Evolutionary conservation across 2,797 vertebrate species (phyloP), one percentile per base, ranked within the genome.

Genomic region (Sparus aurata): DNA sequence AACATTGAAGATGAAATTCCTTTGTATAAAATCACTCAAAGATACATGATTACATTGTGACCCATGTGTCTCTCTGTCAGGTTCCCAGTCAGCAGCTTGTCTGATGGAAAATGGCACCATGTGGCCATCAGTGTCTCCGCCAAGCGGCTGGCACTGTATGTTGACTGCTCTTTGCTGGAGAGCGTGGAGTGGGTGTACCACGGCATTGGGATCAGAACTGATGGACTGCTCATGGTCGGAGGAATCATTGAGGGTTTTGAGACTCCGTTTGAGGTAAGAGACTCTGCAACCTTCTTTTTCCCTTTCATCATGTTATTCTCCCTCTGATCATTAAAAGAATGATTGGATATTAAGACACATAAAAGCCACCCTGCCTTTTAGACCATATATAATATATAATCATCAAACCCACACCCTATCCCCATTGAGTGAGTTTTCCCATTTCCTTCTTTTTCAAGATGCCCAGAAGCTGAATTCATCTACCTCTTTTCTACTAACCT

Each of bases 131-230:
- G 95, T n/a, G 95, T 97, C 81, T 96, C 97, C 15, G 43, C 87
- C 43, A 87, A 92, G 67, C 91, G 87, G 6, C 82, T 98, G 81
- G 91, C 87, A 0, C 34, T 98, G 69, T 96, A 96, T 0, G 94
- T 98, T 90, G 97, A 98, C 94, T 98, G 97, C 50, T 80, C 88
- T 38, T 94, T 96, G 93, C 89, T 96, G 87, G 97, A 97, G 89
- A 95, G 92, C 0, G 95, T 97, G 45, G 94, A 94, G 77, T 98
- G 97, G 97, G 93, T 92, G 38, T 94, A 96, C 59, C 91, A 93
- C 0, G 95, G 96, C 43, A 89, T 97, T 89, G 95, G 90, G 46
- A 91, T 97, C 86, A 75, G 82, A 83, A 91, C 93, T 0, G 95
- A 97, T 0, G 96, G 97, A 8, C 95, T 97, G 50, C 71, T 97